Percentiles rank a stretch among this genome's conserved stretches.
These are phyloP conservation scores for Melanotaenia nigrans DNA, from an alignment of 2,797 vertebrate genomes.

Conservation along the genomic window DNA sequence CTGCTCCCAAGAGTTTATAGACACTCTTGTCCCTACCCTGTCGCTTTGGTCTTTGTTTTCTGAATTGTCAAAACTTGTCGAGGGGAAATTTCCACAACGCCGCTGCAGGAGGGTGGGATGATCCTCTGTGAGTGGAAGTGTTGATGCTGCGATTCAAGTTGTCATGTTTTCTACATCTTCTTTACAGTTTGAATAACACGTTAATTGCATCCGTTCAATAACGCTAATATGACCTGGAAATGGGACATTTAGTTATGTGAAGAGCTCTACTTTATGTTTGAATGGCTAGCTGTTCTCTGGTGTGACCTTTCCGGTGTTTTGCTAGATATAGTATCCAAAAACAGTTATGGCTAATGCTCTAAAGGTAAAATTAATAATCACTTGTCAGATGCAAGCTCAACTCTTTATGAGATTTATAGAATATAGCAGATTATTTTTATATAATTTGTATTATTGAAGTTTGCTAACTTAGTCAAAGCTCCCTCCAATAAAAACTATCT, in stretches of 20 bases:
- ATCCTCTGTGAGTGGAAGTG: slow-evolving; percentile 12
- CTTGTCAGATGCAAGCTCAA: background rate
- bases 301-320: background rate
- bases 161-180: background rate
- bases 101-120: slow-evolving; percentile 47
- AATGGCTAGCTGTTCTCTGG: background rate
- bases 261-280: background rate
- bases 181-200: background rate
- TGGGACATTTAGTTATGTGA: background rate
- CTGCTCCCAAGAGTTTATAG: fast-evolving
- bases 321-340: background rate
- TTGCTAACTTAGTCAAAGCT: too few species aligned
- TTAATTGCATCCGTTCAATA: background rate
- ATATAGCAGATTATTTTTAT: background rate
- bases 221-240: background rate
- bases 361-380: background rate
- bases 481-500: too few species aligned
- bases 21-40: background rate
- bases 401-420: background rate
- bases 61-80: slow-evolving; percentile 25
- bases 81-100: slow-evolving; percentile 32
- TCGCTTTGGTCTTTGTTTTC: slow-evolving; percentile 5
- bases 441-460: background rate
- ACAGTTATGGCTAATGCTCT: background rate
- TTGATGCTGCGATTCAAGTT: slow-evolving; percentile 6